These are phyloP conservation scores for Drosophila mettleri DNA, from an alignment of 2,888 invertebrate species.

Conservation along the genomic window DNA sequence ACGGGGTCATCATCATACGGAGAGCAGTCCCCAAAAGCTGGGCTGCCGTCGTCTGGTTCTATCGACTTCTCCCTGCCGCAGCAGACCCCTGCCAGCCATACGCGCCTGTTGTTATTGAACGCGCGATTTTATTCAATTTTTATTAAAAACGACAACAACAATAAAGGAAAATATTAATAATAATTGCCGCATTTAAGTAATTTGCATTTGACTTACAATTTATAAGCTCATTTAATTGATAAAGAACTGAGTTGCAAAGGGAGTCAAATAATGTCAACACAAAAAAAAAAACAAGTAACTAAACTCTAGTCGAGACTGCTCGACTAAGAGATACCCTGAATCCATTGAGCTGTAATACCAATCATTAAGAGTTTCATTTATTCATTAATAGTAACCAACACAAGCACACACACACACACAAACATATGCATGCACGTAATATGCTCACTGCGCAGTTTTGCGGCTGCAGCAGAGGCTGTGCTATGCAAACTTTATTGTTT, in stretches of 20 bases:
- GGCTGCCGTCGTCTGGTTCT: slow-evolving; percentile 16
- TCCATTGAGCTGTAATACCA: no score
- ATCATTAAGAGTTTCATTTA: no score
- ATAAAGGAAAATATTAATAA: slow-evolving; percentile 6
- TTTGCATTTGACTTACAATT: slow-evolving; percentile 40
- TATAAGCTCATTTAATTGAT: slow-evolving; percentile 24
- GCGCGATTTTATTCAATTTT: slow-evolving; percentile 78
- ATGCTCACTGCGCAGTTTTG: no score
- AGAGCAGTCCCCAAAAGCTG: slow-evolving; percentile 42
- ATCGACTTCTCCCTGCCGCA: neutral
- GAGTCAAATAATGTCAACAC: slow-evolving; percentile 2
- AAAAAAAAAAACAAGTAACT: neutral
- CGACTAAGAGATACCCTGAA: no score
- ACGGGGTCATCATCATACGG: slow-evolving; percentile 55
- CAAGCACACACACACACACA: no score
- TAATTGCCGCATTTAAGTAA: slow-evolving; percentile 26
- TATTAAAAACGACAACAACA: slow-evolving; percentile 47
- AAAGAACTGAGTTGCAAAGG: neutral
- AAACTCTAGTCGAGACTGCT: no score
- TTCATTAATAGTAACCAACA: no score
- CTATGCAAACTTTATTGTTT: no score
- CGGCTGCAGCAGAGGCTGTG: no score
- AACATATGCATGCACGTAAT: no score
- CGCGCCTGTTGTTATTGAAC: slow-evolving; percentile 61
- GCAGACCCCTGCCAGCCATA: neutral